phyloP scores from a whole-genome alignment of 2,797 vertebrate species.

The Scarus forsteni region DNA sequence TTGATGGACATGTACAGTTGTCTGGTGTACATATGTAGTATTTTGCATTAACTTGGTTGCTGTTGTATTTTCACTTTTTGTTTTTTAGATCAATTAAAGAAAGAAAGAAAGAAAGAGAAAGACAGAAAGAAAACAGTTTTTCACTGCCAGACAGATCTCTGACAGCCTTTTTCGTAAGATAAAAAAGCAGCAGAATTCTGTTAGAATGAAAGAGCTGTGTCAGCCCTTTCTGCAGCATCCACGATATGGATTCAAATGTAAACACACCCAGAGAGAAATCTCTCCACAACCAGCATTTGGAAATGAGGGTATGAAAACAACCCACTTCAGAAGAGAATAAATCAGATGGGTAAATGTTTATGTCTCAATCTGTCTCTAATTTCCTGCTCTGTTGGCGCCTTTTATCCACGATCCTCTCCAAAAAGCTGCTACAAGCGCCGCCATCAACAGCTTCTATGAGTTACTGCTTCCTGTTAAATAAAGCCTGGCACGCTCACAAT shows the following conservation, averaged over 20 bases:
- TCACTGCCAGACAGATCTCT: too few species aligned
- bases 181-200: too few species aligned
- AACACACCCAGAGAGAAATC: neutral
- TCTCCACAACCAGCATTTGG: slow-evolving; percentile 21
- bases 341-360: slow-evolving; percentile 65
- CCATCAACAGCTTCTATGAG: slow-evolving; percentile 70
- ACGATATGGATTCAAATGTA: neutral
- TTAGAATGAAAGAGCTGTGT: neutral
- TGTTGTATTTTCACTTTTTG: too few species aligned
- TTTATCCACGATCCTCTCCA: slow-evolving; percentile 60
- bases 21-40: too few species aligned
- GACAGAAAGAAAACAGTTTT: too few species aligned
- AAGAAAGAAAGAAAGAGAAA: too few species aligned
- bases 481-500: slow-evolving; percentile 65
- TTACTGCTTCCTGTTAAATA: slow-evolving; percentile 76
- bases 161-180: too few species aligned
- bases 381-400: slow-evolving; percentile 74
- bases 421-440: slow-evolving; percentile 32
- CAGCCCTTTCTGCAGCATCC: neutral
- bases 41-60: too few species aligned
- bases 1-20: too few species aligned
- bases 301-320: slow-evolving; percentile 58
- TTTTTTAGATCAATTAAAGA: too few species aligned
- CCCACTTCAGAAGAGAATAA: slow-evolving; percentile 48
- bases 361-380: slow-evolving; percentile 62